A percentile compares a stretch with the other conserved stretches of the same genome.
Conservation (phyloP, 2,888 invertebrate genomes). For the Plutella xylostella region DNA sequence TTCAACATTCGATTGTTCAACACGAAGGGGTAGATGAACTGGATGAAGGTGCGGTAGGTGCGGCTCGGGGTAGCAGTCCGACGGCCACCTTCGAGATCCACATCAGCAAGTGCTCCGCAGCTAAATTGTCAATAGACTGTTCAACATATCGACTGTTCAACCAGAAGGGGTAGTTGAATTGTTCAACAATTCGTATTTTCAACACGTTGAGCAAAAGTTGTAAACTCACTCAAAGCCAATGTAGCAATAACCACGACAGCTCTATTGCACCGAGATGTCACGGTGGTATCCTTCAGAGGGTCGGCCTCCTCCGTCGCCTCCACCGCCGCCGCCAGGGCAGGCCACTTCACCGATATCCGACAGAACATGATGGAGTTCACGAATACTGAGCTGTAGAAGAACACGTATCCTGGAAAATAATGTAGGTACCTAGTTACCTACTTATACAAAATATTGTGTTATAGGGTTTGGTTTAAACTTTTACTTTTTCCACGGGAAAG, state of each 20-base stretch:
- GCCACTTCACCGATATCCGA: conserved; percentile 33
- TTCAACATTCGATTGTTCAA: too few species aligned
- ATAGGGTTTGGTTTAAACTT: too few species aligned
- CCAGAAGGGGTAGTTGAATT: neutral
- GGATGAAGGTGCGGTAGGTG: too few species aligned
- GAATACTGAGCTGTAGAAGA: conserved; percentile 25
- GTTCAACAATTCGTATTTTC: neutral
- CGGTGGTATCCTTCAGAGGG: conserved; percentile 23
- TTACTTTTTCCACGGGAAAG: too few species aligned
- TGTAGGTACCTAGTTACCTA: too few species aligned
- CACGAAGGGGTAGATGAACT: too few species aligned
- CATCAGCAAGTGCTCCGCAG: conserved; percentile 34
- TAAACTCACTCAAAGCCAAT: too few species aligned
- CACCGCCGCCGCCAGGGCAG: conserved; percentile 26
- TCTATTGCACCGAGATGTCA: too few species aligned
- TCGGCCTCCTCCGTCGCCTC: conserved; percentile 25
- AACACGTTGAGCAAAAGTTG: neutral
- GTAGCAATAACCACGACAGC: too few species aligned
- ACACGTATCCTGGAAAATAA: conserved; percentile 27
- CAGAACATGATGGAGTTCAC: conserved; percentile 28
- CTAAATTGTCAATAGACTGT: too few species aligned
- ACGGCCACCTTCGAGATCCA: conserved; percentile 17
- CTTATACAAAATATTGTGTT: too few species aligned
- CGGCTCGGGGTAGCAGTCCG: conserved; percentile 20
- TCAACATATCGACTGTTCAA: too few species aligned